Evolutionary conservation across 2,888 invertebrate species (phyloP), one percentile per base, ranked within the genome.

Genomic region (Epiblema foenella): DNA sequence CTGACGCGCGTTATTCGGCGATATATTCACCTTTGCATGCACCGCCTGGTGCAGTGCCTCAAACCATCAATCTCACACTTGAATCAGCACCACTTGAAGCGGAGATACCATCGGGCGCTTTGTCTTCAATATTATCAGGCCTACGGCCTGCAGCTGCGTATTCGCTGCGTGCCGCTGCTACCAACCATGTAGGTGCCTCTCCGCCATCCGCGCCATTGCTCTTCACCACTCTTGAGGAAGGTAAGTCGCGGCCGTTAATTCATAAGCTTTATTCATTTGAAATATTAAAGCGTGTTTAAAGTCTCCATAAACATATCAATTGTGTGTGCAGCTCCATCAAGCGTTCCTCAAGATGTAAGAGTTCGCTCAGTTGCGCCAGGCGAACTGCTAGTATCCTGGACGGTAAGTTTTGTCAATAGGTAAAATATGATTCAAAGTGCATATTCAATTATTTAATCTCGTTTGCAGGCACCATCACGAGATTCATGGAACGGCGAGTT

Each of bases 211-310:
- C 95, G 51, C 93, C 94, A 0, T 90, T 95, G 5, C 91, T 95
- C 12, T 95, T 96, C 49, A 95, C 95, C 75, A 96, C 97, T 0
- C 93, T 96, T 73, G 96, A 97, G 84, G 97, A 97, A 94, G 96
- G 96, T 96, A 82, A 68, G 60, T 60, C 11, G 59, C 33, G 12
- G 7, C 5, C 20, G 12, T 52, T 51, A 0, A 54, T 2, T 15
- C n/a, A 15, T 20, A 18, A 24, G n/a, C 7, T 11, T 11, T 8
- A 11, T 17, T 49, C 4, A 63, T 37, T 8, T 42, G 8, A 9
- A 20, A 9, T 2, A 60, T 5, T 1, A 5, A 62, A 62, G 11
- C 24, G 11, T 49, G 4, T 15, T 18, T 24, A 4, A 1, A 11
- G n/a, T n/a, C 20, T n/a, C 20, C n/a, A 58, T 63, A 29, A 54